phyloP scores from a whole-genome alignment of 2,797 vertebrate genomes.

The Chromobotia macracanthus region DNA sequence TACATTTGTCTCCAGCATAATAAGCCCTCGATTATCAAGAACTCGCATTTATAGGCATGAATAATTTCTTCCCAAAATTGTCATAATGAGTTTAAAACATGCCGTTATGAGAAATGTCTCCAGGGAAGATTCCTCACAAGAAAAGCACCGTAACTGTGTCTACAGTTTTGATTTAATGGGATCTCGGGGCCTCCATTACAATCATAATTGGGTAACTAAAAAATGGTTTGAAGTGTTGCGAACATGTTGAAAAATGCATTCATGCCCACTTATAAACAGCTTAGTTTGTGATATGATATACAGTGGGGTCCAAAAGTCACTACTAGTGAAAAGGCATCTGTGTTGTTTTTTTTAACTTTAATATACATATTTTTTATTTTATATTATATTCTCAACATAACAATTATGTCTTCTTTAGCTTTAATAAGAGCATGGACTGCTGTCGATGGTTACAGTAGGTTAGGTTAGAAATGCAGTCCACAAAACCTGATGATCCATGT shows the following conservation, averaged over 20 bases:
- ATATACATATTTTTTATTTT: not conserved
- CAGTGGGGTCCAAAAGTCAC: not conserved
- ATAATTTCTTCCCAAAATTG: constrained; percentile 14
- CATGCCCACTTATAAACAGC: not conserved
- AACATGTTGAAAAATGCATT: not conserved
- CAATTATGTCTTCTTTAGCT: not conserved
- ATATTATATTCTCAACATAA: not conserved
- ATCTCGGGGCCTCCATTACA: constrained; percentile 16
- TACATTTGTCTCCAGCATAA: not conserved
- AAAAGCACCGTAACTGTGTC: constrained; percentile 2
- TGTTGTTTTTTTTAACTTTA: not conserved
- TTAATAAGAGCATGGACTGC: no score
- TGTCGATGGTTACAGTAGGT: not conserved
- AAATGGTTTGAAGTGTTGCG: not conserved
- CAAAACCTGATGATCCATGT: not conserved
- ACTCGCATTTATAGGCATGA: constrained; percentile 13
- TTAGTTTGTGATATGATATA: not conserved
- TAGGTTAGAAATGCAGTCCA: not conserved
- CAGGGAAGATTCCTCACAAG: constrained; percentile 30
- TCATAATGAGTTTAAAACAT: constrained; percentile 16
- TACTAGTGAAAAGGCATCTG: not conserved
- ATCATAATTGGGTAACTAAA: not conserved
- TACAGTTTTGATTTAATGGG: not conserved
- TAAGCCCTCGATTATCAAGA: constrained; percentile 14
- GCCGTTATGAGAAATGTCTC: constrained; percentile 14